These are phyloP conservation scores for Gerris lacustris DNA, from an alignment of 2,888 invertebrate species.

Conservation along the genomic window DNA sequence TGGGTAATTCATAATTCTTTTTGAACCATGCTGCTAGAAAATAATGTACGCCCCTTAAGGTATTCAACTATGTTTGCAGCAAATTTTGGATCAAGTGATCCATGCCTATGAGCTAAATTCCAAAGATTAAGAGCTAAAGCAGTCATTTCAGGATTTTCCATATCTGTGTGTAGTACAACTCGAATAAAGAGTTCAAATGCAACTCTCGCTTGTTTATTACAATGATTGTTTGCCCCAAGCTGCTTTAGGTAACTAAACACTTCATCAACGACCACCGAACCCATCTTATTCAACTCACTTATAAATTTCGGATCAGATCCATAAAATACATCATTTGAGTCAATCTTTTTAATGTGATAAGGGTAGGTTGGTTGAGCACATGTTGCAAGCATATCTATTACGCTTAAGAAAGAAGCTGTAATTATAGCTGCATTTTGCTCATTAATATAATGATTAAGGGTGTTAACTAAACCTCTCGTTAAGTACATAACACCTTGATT, in stretches of 20 bases:
- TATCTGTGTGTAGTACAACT: constrained; percentile 52
- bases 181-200: constrained; percentile 62
- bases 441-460: constrained; percentile 61
- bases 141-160: constrained; percentile 47
- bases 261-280: constrained; percentile 63
- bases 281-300: constrained; percentile 62
- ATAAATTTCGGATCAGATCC: constrained; percentile 80
- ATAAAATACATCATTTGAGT: constrained; percentile 85
- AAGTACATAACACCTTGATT: constrained; percentile 76
- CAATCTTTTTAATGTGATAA: constrained; percentile 77
- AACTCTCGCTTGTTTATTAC: constrained; percentile 55
- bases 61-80: constrained; percentile 35
- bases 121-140: constrained; percentile 68
- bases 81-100: constrained; percentile 43
- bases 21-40: neutral
- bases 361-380: constrained; percentile 71
- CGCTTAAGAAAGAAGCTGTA: constrained; percentile 56
- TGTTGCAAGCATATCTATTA: constrained; percentile 63
- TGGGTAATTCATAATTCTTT: neutral
- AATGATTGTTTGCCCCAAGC: constrained; percentile 51
- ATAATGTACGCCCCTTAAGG: neutral
- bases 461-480: constrained; percentile 65
- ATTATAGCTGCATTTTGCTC: constrained; percentile 53
- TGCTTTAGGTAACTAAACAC: constrained; percentile 55
- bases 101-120: constrained; percentile 60